These are phyloP conservation scores for Oscheius onirici DNA, from an alignment of 2,888 invertebrate species.

Conservation along the genomic window DNA sequence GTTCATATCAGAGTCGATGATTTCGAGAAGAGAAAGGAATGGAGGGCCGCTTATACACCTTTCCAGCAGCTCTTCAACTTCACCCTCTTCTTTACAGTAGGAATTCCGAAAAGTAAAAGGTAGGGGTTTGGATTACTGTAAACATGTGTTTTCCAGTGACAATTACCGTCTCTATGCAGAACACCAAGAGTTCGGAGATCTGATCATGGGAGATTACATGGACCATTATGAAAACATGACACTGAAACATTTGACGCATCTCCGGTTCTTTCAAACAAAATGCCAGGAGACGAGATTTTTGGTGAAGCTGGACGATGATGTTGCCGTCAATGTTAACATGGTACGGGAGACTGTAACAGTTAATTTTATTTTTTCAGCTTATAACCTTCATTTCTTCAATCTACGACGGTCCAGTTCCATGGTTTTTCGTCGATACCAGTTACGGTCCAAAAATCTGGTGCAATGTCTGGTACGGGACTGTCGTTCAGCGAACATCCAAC, in stretches of 20 bases:
- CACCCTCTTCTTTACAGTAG: constrained; percentile 6
- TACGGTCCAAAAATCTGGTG: constrained; percentile 24
- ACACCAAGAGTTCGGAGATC: neutral
- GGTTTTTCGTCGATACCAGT: constrained; percentile 7
- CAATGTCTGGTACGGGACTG: constrained; percentile 6
- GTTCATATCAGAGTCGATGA: constrained; percentile 11
- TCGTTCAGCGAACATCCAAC: constrained; percentile 3
- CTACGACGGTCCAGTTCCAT: constrained; percentile 9
- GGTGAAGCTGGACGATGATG: constrained; percentile 28
- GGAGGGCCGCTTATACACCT: neutral
- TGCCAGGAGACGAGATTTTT: neutral
- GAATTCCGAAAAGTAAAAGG: constrained; percentile 1
- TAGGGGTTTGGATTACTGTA: neutral
- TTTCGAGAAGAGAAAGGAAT: constrained; percentile 10
- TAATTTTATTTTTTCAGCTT: neutral
- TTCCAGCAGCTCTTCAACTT: constrained; percentile 10
- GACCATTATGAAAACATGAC: constrained; percentile 24
- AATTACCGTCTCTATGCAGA: neutral
- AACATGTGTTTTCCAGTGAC: neutral
- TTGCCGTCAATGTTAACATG: constrained; percentile 9
- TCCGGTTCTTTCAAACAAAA: constrained; percentile 5
- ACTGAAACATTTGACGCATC: constrained; percentile 8
- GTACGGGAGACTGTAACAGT: neutral
- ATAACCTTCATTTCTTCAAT: neutral
- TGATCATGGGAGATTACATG: constrained; percentile 13